phyloP scores from a whole-genome alignment of 2,888 invertebrate species.

The Metacarcinus magister region DNA sequence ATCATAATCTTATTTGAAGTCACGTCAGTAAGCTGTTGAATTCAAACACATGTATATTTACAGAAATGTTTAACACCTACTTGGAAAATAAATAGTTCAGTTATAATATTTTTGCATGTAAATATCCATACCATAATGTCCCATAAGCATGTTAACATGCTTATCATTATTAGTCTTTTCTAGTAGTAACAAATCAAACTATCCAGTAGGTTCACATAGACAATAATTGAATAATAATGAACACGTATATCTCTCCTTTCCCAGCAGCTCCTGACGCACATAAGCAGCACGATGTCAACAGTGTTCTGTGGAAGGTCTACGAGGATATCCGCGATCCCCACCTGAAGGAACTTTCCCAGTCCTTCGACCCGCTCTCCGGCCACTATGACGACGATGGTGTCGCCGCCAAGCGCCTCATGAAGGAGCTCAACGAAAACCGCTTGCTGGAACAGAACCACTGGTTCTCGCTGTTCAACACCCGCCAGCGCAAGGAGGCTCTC shows the following conservation, averaged over 20 bases:
- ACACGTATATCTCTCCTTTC: not conserved
- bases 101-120: too few species aligned
- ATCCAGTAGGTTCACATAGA: too few species aligned
- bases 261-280: slow-evolving; percentile 52
- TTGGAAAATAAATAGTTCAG: too few species aligned
- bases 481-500: slow-evolving; percentile 88
- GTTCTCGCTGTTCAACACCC: slow-evolving; percentile 88
- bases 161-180: too few species aligned
- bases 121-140: too few species aligned
- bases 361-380: slow-evolving; percentile 87
- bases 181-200: too few species aligned
- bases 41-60: too few species aligned
- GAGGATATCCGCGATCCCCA: slow-evolving; percentile 43
- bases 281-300: slow-evolving; percentile 69
- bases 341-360: slow-evolving; percentile 83
- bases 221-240: not conserved
- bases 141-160: too few species aligned
- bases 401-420: slow-evolving; percentile 87
- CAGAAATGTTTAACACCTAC: too few species aligned
- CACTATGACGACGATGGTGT: slow-evolving; percentile 87
- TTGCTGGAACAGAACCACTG: slow-evolving; percentile 87
- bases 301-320: slow-evolving; percentile 66
- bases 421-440: slow-evolving; percentile 87
- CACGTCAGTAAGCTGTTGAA: too few species aligned
- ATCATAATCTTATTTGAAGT: too few species aligned